Base-by-base conservation (phyloP, 2,113 vertebrate species). In the Coryphaenoides rupestris region DNA sequence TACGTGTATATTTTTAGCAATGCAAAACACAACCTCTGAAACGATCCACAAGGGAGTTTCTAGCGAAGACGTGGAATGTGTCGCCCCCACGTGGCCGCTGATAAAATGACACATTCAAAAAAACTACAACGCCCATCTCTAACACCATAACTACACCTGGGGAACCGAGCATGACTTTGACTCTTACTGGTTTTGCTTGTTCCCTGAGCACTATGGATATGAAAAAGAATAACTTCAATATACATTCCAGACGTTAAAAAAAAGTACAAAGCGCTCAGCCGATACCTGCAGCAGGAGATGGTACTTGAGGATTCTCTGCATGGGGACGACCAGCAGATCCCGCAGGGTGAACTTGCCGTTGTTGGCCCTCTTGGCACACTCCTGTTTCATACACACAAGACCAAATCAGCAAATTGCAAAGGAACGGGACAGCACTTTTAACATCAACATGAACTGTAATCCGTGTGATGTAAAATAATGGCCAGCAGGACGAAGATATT, bases 241-340 rank as follows among this genome's bases (percentile, higher is more conserved):
- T 40, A 40, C 33, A 12, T 40, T 40, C 33, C 9, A 40, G 13
- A 12, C 33, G 9, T 40, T 9, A 40, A 40, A 46, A 21, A 19
- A 46, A n/a, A n/a, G n/a, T 17, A 0, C 21, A 23, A 26, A 26
- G 26, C 2, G 26, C 28, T 0, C 6, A 21, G 10, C n/a, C 14
- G 58, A 0, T 88, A 96, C 95, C 94, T 98, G 95, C 16, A 97
- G 92, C 17, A 98, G 90, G 0, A 98, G 91, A 53, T 97, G 95
- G 61, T 98, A 98, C 73, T 98, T 98, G 19, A 98, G 79, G 60
- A 98, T 93, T 77, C 95, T 90, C 71, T 98, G 95, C 95, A 98
- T 98, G 0, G 95, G 95, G 68, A 98, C 95, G 9, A 98, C 95
- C 52, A 98, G 89, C 65, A 98, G 90, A 85, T 98, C 95, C 60